These are phyloP conservation scores for Tetramorium parvispinum DNA, from an alignment of 1,140 invertebrate species.

Conservation along the genomic window DNA sequence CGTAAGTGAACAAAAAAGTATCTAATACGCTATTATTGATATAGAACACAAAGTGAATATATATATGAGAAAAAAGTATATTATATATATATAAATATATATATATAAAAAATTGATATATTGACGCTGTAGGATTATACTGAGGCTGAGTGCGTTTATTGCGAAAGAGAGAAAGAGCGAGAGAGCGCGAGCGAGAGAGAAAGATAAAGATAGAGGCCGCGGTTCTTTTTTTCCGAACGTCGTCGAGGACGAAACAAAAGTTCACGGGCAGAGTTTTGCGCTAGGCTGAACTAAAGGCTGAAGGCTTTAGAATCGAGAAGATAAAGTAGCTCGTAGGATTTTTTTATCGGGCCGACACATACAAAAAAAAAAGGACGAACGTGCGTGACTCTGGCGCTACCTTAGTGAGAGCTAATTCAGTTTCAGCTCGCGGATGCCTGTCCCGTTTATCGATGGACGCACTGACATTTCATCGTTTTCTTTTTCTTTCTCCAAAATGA, in stretches of 20 bases:
- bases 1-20: constrained; percentile 85
- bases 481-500: not conserved
- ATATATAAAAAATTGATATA: constrained; percentile 81
- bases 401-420: constrained; percentile 39
- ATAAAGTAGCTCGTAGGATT: constrained; percentile 70
- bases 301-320: constrained; percentile 69
- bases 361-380: constrained; percentile 54
- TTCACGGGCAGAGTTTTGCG: constrained; percentile 68
- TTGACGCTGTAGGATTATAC: constrained; percentile 79
- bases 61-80: constrained; percentile 81
- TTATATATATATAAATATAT: constrained; percentile 79
- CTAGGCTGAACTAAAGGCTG: constrained; percentile 62
- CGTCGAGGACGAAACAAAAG: constrained; percentile 70
- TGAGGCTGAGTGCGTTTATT: constrained; percentile 80
- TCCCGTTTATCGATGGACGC: constrained; percentile 44
- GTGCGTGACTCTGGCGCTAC: constrained; percentile 67
- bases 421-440: constrained; percentile 30
- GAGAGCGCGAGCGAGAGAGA: constrained; percentile 5
- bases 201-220: constrained; percentile 41
- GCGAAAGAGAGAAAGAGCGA: constrained; percentile 26
- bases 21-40: constrained; percentile 85
- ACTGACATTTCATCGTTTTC: not conserved
- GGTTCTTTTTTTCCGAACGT: constrained; percentile 68
- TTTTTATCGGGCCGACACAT: constrained; percentile 64
- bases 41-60: constrained; percentile 84